Evolutionary conservation across 37 sponge, comb jelly and placozoan genomes (phyloP).

Genomic region (Theonella swinhoei): DNA sequence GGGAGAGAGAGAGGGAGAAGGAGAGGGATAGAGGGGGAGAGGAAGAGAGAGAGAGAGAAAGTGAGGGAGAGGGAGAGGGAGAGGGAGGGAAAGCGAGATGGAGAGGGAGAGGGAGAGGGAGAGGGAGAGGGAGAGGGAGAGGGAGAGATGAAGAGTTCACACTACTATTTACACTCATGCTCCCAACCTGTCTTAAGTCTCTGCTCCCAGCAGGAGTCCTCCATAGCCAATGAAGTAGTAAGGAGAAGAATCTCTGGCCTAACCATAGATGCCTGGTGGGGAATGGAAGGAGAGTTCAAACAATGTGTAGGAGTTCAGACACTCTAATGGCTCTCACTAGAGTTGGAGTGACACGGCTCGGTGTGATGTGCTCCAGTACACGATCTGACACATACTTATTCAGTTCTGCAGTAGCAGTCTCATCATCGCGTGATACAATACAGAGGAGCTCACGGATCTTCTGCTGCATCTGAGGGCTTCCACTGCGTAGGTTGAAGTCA

Average conservation of each 20-base stretch:
- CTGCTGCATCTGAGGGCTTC: constrained; percentile 41
- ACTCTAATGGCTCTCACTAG: constrained; percentile 28
- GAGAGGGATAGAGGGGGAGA: neutral
- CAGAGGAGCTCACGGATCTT: constrained; percentile 75
- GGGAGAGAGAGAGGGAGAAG: neutral
- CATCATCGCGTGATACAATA: constrained; percentile 77
- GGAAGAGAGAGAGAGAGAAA: neutral
- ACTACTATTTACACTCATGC: neutral
- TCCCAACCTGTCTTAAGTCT: constrained; percentile 75
- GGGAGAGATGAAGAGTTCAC: neutral
- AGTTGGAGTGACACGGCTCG: constrained; percentile 54
- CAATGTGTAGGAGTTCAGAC: neutral
- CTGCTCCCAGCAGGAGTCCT: constrained; percentile 88
- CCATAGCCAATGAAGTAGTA: constrained; percentile 66
- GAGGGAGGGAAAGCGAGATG: neutral
- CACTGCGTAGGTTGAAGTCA: constrained; percentile 68
- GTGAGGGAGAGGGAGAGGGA: neutral
- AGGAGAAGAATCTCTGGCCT: constrained; percentile 82
- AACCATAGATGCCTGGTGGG: constrained; percentile 56
- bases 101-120: neutral
- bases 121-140: neutral
- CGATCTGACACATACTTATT: constrained; percentile 54
- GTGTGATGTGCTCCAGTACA: constrained; percentile 47
- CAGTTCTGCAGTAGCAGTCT: constrained; percentile 60
- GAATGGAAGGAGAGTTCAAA: neutral